Evolutionary conservation across 2,113 vertebrate species (phyloP), one percentile per base, ranked within the genome.

Genomic region (Carollia perspicillata): DNA sequence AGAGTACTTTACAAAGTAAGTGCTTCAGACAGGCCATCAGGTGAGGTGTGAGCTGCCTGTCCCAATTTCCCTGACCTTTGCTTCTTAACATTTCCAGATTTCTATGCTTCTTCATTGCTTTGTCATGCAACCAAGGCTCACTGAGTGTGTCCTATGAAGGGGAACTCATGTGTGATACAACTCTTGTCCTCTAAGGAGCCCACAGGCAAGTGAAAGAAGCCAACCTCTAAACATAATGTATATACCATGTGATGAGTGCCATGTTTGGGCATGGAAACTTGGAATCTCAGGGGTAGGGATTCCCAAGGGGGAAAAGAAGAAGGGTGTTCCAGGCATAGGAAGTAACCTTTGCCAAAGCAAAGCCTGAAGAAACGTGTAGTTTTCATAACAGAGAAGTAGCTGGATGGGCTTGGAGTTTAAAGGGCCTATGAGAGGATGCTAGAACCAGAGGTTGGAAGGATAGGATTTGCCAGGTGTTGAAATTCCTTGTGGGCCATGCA

Each of bases 321-420:
- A 66, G 42, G 47, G 23, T 94, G 8, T 90, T 79, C 30, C 65
- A 77, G 44, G 47, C 53, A 83, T 8, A 72, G 40, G 16, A 96
- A 60, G 17, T 93, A 65, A 77, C 9, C 66, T 89, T 85, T 85
- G 72, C 60, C 13, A 71, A 77, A 37, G 72, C 23, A 72, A 94
- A 94, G 55, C 37, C 72, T 95, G 44, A 91, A 88, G 77, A 93
- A 60, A 84, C 35, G 47, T 71, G n/a, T 26, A 68, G 40, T 90
- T 88, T 95, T 85, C 80, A 93, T 66, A 84, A 58, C 40, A 93
- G 51, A 3, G 44, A 47, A 88, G 55, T 74, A 68, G 12, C 49
- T 87, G 40, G 30, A 30, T 94, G 66, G 90, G 51, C 68, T 7
- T 85, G 42, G 37, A 84, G 35, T 88, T 87, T 88, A 72, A 95